Conservation (phyloP, 1,140 invertebrate genomes). For the Drosophila virilis region DNA sequence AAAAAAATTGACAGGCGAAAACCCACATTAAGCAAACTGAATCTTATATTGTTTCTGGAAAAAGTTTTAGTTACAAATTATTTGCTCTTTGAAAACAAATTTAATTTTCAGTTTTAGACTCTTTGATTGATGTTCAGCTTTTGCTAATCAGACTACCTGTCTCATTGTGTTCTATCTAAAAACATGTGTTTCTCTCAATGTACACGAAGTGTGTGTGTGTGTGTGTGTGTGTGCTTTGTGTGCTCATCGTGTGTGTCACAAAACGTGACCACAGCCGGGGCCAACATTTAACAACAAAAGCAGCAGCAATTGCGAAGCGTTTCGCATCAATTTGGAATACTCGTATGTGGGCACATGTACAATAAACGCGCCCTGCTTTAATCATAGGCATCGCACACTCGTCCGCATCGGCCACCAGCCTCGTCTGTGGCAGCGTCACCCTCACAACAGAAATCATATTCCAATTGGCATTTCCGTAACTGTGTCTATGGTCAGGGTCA, state of each 20-base stretch:
- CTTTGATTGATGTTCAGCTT: neutral
- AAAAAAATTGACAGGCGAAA: no score
- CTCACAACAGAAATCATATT: constrained; percentile 23
- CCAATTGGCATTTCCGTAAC: constrained; percentile 43
- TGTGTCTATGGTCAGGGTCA: constrained; percentile 79
- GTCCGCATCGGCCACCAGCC: neutral
- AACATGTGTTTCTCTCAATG: constrained; percentile 10
- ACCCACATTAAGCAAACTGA: no score
- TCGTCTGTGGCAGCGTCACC: neutral
- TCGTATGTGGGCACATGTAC: constrained; percentile 9
- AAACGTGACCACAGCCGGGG: constrained; percentile 65
- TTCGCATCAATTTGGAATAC: constrained; percentile 54
- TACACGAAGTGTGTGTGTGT: constrained; percentile 30
- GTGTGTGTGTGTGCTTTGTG: constrained; percentile 17
- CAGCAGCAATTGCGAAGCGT: constrained; percentile 29
- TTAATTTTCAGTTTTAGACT: no score
- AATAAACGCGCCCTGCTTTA: constrained; percentile 13
- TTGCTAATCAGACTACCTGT: no score
- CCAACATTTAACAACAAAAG: constrained; percentile 21
- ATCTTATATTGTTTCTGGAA: no score
- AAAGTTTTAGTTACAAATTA: no score
- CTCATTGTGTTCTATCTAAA: constrained; percentile 26
- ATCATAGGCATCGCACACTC: constrained; percentile 10
- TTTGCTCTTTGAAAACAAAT: no score
- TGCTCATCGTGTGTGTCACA: constrained; percentile 46